phyloP scores from a whole-genome alignment of 92 coral and sea anemone species.

The Phenganax subtilis region DNA sequence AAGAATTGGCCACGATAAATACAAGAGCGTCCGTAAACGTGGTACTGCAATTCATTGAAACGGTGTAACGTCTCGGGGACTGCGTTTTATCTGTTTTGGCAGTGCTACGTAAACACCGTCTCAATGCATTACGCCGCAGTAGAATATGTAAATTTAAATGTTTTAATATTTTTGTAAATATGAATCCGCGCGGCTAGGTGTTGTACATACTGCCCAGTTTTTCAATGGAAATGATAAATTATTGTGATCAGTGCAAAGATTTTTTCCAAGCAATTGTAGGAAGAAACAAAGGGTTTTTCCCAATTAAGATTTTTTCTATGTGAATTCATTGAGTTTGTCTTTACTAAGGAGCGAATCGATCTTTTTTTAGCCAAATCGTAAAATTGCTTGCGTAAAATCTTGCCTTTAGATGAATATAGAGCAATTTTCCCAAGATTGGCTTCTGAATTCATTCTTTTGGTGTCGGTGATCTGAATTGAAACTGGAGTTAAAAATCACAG shows the following conservation, averaged over 20 bases:
- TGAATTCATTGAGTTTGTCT: not conserved
- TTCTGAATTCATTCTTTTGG: not conserved
- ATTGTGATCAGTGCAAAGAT: constrained; percentile 2
- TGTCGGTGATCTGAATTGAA: not conserved
- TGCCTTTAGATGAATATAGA: not conserved
- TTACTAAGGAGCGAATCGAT: not conserved
- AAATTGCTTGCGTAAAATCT: constrained; percentile 12
- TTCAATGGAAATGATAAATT: constrained; percentile 18
- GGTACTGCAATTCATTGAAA: not conserved
- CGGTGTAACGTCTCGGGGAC: not conserved
- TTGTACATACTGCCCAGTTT: constrained; percentile 27
- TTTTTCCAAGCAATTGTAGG: constrained; percentile 1
- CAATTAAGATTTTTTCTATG: not conserved
- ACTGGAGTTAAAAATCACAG: not conserved
- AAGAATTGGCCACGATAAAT: constrained; percentile 21
- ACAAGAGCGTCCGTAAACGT: not conserved
- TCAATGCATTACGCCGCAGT: not conserved
- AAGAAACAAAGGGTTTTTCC: not conserved
- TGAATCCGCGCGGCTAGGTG: not conserved
- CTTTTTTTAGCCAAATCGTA: not conserved
- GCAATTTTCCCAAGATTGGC: not conserved
- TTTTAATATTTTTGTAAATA: constrained; percentile 38
- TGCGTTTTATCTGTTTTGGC: not conserved
- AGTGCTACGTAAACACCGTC: not conserved
- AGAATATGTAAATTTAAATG: constrained; percentile 24